Percentiles rank a stretch among this genome's conserved stretches.
phyloP scores from a whole-genome alignment of 2,797 vertebrate species.

The Sarcoramphus papa region DNA sequence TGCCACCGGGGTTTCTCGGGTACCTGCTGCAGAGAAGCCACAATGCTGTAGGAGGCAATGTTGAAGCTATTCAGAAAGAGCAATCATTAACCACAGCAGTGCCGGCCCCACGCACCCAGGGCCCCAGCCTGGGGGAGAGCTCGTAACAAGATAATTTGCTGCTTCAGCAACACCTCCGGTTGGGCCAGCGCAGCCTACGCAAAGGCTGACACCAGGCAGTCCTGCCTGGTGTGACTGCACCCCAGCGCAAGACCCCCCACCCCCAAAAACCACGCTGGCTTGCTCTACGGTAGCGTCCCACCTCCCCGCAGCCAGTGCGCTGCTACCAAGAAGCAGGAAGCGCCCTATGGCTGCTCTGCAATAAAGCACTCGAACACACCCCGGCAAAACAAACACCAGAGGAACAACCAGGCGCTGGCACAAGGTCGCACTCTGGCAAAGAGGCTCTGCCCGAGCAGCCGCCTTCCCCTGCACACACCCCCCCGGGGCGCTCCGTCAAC shows the following conservation, averaged over 20 bases:
- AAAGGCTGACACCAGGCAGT: background rate
- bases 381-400: background rate
- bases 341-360: background rate
- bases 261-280: rapidly evolving
- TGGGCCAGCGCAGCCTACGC: background rate
- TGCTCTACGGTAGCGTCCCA: rapidly evolving
- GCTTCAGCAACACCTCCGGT: background rate
- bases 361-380: background rate
- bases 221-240: rapidly evolving
- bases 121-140: background rate
- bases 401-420: background rate
- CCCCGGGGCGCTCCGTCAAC: rapidly evolving
- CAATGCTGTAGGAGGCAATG: rapidly evolving
- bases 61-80: background rate
- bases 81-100: background rate
- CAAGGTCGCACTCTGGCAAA: background rate
- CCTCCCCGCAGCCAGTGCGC: background rate
- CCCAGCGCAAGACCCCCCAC: rapidly evolving
- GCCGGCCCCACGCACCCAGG: background rate
- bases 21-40: background rate
- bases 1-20: rapidly evolving
- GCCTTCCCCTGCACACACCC: rapidly evolving
- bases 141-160: background rate
- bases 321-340: background rate
- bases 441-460: rapidly evolving